Conservation (phyloP, 2,888 invertebrate genomes). For the Pyrocoelia pectoralis region DNA sequence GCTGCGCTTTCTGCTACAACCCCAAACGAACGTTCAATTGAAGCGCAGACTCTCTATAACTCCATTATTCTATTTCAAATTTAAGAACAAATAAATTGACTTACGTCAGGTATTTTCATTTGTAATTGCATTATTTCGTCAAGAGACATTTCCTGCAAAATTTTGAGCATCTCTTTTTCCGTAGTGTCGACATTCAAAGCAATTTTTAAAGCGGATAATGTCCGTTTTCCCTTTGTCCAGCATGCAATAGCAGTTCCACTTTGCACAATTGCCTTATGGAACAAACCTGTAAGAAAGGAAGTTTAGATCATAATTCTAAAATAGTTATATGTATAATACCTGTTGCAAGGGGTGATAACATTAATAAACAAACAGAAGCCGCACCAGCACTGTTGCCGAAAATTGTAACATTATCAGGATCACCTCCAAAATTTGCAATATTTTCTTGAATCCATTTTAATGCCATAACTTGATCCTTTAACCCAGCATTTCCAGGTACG, state of each 20-base stretch:
- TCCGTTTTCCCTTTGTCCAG: conserved; percentile 51
- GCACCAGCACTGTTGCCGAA: conserved; percentile 65
- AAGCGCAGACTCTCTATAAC: background rate
- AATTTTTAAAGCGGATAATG: conserved; percentile 46
- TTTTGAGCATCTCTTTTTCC: conserved; percentile 54
- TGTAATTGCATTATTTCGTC: conserved; percentile 34
- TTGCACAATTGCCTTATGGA: conserved; percentile 54
- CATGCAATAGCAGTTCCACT: conserved; percentile 51
- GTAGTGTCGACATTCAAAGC: conserved; percentile 26
- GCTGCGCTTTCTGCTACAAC: conserved; percentile 42
- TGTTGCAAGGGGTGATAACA: conserved; percentile 61
- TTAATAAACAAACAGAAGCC: conserved; percentile 60
- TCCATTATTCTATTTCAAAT: background rate
- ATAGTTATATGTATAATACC: conserved; percentile 41
- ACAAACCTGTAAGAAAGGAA: conserved; percentile 40
- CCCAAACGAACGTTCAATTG: conserved; percentile 3
- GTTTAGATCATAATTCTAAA: background rate
- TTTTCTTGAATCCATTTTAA: conserved; percentile 63
- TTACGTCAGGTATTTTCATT: conserved; percentile 36
- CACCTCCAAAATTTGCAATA: conserved; percentile 62
- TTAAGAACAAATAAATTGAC: background rate
- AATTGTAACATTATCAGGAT: conserved; percentile 62
- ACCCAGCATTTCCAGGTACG: conserved; percentile 64
- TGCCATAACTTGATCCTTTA: conserved; percentile 64
- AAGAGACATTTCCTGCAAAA: conserved; percentile 46